Base-by-base conservation (phyloP, 1,140 invertebrate species). In the Colletes gigas region DNA sequence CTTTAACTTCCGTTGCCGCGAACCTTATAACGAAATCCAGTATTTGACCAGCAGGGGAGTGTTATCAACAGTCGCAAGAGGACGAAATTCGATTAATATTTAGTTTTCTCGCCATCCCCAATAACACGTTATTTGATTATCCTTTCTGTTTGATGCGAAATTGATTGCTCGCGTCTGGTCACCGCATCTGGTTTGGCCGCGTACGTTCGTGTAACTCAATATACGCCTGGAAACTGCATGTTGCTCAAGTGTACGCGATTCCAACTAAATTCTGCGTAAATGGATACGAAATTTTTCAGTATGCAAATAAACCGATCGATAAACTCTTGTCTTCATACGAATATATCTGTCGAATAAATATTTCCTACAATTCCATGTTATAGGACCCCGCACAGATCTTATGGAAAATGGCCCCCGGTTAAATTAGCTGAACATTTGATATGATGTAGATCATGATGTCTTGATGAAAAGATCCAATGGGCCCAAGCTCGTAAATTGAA, bases 81-180 rank as follows among this genome's bases (percentile, higher is more conserved):
- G 4, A 55, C 8, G 54, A 71, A 59, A 71, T 44, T 44, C 30
- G 17, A 71, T 71, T 44, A 54, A 21, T 59, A 71, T 71, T 71
- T 71, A 59, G 59, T 71, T 59, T 57, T 57, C 15, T 57, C 54
- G 17, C 52, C 30, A n/a, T 39, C 57, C 12, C 54, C 54, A 55
- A 70, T 44, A 71, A 44, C 39, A 7, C 21, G 54, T 44, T 71
- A 71, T 71, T 71, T 59, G 69, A 59, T 71, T 71, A 59, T 14
- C 30, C n/a, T 57, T 71, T 39, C 39, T 44, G 54, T 71, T 71
- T 57, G 39, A 71, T 47, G n/a, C 69, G 17, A 41, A 30, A 44
- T 47, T 44, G n/a, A 39, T 71, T 57, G 39, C 69, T 59, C n/a
- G 54, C 8, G 69, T 44, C 54, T 57, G 54, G 50, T n/a, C 54